These are phyloP conservation scores for Mechanitis messenoides DNA, from an alignment of 2,888 invertebrate genomes.

Conservation along the genomic window DNA sequence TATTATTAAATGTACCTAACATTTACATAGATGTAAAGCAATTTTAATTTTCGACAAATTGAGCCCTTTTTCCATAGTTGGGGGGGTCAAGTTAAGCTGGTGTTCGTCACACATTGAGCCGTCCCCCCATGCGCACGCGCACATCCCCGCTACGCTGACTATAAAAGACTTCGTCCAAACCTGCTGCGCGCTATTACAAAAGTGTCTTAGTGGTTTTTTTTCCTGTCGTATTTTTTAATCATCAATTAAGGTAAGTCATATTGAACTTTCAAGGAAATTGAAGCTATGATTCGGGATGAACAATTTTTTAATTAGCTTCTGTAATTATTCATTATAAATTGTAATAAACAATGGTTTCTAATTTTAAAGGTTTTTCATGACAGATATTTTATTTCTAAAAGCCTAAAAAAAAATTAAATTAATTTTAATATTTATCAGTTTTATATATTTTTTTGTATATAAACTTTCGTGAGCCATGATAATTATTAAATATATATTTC, in stretches of 20 bases:
- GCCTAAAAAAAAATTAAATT: too few relatives aligned
- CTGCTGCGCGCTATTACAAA: conserved; percentile 75
- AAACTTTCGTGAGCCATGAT: too few relatives aligned
- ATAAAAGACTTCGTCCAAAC: conserved; percentile 69
- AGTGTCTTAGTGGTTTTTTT: conserved; percentile 73
- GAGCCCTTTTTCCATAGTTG: conserved; percentile 19
- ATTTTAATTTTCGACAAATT: conserved; percentile 7
- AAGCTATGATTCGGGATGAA: conserved; percentile 46
- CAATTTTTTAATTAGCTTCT: conserved; percentile 3
- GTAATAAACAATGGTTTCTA: neutral
- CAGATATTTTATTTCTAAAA: neutral
- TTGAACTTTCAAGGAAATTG: conserved; percentile 39
- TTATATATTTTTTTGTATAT: too few relatives aligned
- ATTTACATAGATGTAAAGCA: conserved; percentile 7
- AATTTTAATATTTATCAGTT: too few relatives aligned
- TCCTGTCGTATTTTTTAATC: conserved; percentile 65
- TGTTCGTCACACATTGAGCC: conserved; percentile 20
- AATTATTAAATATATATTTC: neutral
- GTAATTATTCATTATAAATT: neutral
- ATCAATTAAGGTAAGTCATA: conserved; percentile 67
- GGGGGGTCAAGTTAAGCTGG: conserved; percentile 17
- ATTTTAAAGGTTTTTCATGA: neutral
- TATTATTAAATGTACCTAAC: neutral
- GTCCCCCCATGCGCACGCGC: conserved; percentile 53
- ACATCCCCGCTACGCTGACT: conserved; percentile 69